A percentile compares a stretch with the other conserved stretches of the same genome.
Conservation (phyloP, 2,888 invertebrate species). For the Tanypteryx hageni region DNA sequence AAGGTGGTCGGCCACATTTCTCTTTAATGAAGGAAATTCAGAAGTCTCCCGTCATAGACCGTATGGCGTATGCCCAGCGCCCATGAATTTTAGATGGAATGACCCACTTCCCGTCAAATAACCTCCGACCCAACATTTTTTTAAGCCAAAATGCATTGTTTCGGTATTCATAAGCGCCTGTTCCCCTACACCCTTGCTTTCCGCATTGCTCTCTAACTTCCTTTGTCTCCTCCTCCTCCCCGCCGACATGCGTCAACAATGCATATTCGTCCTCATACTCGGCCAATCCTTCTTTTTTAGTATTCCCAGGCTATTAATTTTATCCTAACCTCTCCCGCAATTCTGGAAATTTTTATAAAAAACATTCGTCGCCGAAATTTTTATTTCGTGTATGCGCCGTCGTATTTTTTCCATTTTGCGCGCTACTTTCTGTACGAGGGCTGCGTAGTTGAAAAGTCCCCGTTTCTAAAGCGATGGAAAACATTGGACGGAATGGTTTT, state of each 20-base stretch:
- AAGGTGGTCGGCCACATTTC: background rate
- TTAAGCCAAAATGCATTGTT: background rate
- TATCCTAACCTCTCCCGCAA: background rate
- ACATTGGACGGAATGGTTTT: too few species aligned
- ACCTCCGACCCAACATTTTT: background rate
- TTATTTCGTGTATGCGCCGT: background rate
- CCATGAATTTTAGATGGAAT: background rate
- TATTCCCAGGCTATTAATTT: background rate
- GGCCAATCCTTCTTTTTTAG: background rate
- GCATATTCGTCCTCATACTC: background rate
- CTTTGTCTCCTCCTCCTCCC: background rate
- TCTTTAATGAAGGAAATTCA: background rate
- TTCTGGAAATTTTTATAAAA: background rate
- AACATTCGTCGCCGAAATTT: background rate
- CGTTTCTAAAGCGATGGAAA: too few species aligned
- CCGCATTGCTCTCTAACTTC: too few species aligned
- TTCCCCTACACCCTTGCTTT: background rate
- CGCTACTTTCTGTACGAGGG: background rate
- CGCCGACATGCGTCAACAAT: background rate
- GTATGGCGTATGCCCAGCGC: background rate
- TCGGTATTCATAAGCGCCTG: background rate
- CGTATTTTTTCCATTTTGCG: background rate
- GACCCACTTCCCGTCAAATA: constrained; percentile 5
- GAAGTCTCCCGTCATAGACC: background rate
- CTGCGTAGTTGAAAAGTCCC: too few species aligned